Conservation (phyloP, 2,888 invertebrate genomes). For the Athetis lepigone region DNA sequence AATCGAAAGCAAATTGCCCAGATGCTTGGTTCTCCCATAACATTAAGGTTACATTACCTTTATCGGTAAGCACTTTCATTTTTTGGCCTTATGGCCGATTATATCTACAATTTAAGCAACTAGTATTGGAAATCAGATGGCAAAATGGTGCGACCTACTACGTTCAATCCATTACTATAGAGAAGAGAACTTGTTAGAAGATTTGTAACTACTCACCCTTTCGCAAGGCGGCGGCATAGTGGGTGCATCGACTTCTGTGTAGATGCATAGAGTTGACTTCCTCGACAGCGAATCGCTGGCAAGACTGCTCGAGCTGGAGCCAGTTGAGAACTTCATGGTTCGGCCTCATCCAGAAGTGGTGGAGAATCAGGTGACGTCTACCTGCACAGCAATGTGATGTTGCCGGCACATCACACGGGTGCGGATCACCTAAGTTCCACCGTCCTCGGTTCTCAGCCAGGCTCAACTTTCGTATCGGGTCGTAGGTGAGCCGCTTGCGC, state of each 20-base stretch:
- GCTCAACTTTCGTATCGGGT: constrained; percentile 64
- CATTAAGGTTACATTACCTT: constrained; percentile 69
- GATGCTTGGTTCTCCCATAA: constrained; percentile 68
- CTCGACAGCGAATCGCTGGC: constrained; percentile 92
- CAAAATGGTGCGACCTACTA: constrained; percentile 38
- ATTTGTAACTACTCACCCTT: constrained; percentile 84
- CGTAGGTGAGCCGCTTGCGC: constrained; percentile 67
- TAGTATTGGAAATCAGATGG: constrained; percentile 43
- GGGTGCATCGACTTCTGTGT: constrained; percentile 89
- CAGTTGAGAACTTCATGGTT: constrained; percentile 92
- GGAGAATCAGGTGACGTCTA: constrained; percentile 84
- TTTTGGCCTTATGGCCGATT: constrained; percentile 57
- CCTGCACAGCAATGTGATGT: constrained; percentile 83
- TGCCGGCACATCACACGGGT: constrained; percentile 87
- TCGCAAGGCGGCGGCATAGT: constrained; percentile 84
- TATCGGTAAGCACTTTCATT: constrained; percentile 67
- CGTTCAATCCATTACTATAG: constrained; percentile 10
- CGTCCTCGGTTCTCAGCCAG: constrained; percentile 54
- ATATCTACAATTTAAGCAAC: constrained; percentile 54
- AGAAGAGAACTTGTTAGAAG: background rate
- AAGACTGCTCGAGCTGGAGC: constrained; percentile 92
- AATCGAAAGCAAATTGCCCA: constrained; percentile 81
- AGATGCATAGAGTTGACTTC: constrained; percentile 92
- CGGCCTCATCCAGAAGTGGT: constrained; percentile 70
- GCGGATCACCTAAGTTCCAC: constrained; percentile 64